phyloP scores from a whole-genome alignment of 1,140 invertebrate genomes.

The Lepidurus apus region DNA sequence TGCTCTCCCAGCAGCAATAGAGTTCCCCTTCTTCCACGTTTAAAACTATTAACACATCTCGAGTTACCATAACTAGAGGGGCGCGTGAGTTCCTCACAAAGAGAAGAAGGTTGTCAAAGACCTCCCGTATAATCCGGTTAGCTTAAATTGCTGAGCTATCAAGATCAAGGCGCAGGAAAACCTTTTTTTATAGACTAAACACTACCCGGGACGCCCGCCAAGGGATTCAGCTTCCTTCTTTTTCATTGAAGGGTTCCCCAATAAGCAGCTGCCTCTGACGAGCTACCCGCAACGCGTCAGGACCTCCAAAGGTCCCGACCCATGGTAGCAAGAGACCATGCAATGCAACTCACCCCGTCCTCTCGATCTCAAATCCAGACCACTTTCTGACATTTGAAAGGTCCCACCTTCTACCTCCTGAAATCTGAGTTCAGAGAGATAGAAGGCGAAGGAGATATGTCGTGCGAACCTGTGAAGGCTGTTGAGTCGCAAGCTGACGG shows the following conservation, averaged over 20 bases:
- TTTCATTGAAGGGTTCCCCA: not conserved
- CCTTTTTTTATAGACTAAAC: not conserved
- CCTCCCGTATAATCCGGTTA: constrained; percentile 20
- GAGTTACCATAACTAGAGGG: not conserved
- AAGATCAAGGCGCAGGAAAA: not conserved
- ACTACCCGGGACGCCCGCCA: not conserved
- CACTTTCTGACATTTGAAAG: no score
- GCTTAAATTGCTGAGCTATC: not conserved
- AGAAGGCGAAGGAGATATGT: not conserved
- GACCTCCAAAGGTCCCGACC: no score
- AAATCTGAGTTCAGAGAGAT: no score
- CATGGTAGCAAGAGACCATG: no score
- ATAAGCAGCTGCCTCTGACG: not conserved
- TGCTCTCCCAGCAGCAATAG: not conserved
- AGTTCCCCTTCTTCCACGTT: not conserved
- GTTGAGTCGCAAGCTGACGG: no score
- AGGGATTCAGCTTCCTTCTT: no score
- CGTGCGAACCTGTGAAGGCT: no score
- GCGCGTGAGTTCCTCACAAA: not conserved
- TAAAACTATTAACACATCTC: constrained; percentile 16
- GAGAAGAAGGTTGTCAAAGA: constrained; percentile 7
- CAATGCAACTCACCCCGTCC: no score
- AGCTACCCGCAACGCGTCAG: no score
- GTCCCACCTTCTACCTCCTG: no score
- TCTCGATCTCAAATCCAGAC: no score